Conservation (phyloP, 64 coral and sea anemone genomes). For the Trachythela sp. region DNA sequence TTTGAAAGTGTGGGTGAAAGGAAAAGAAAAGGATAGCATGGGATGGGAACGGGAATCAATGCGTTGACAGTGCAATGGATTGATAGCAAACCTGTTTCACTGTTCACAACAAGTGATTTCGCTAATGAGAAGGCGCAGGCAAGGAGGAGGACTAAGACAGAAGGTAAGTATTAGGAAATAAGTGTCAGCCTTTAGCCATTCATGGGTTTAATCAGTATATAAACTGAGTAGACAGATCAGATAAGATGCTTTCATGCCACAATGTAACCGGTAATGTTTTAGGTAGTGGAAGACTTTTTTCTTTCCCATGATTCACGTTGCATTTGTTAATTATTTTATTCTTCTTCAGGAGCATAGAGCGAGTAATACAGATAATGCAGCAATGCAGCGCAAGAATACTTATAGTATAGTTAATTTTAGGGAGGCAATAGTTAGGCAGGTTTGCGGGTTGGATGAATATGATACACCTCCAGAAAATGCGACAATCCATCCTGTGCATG, state of each 20-base stretch:
- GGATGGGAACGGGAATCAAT: too few relatives aligned
- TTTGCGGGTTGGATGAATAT: not conserved
- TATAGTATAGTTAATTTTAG: not conserved
- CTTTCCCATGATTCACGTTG: constrained; percentile 21
- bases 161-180: not conserved
- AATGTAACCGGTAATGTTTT: constrained; percentile 21
- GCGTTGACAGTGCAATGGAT: constrained; percentile 14
- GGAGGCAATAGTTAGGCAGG: not conserved
- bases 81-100: not conserved
- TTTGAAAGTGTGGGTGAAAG: not conserved
- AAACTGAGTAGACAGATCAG: constrained; percentile 20
- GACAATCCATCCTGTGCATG: not conserved
- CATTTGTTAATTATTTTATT: constrained; percentile 16
- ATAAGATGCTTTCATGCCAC: not conserved
- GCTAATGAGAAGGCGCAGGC: not conserved
- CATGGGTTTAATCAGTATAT: not conserved
- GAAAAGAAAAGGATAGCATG: too few relatives aligned
- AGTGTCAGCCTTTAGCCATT: not conserved
- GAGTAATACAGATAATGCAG: not conserved
- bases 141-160: not conserved
- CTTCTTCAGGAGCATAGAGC: not conserved
- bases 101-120: constrained; percentile 21
- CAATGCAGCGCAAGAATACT: not conserved
- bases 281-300: constrained; percentile 38
- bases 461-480: not conserved